Evolutionary conservation across 2,888 invertebrate species (phyloP), one percentile per base, ranked within the genome.

Genomic region (Achlya flavicornis): DNA sequence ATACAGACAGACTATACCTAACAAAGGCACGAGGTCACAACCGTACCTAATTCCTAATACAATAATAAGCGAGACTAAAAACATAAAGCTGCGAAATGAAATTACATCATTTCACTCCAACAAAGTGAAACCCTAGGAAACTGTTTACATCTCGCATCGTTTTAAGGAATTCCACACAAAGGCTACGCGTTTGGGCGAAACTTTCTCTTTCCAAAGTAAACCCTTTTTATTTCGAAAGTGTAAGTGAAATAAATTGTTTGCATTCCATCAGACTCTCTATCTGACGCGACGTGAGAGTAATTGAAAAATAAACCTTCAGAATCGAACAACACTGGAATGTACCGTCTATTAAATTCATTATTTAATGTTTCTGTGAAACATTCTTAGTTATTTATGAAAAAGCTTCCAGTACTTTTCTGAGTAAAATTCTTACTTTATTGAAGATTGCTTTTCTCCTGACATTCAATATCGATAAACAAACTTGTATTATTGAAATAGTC

Each of bases 241-340:
- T 81, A 85, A 75, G 46, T 83, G 79, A 85, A 85, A 87, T 83
- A 85, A 85, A 87, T 87, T 78, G 84, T 81, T 80, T 74, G 72
- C 81, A 75, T 85, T 81, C 79, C 78, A 76, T 82, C 80, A 80
- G 81, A 72, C 71, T 69, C 62, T 12, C 11, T 60, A 60, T 66
- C 66, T 73, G 69, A 68, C 66, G 61, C 64, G 76, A 74, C 79
- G 77, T 77, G 74, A 63, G 64, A 63, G 76, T 79, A 83, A 87
- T 85, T 85, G 83, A 75, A 82, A 83, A 83, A 76, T 84, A 78
- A 80, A 81, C 77, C 72, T 74, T 72, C 69, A 66, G 62, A 68
- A 61, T 60, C 16, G 43, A 65, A 60, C 63, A n/a, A 53, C 57
- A 35, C 19, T 57, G 16, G n/a, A 53, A 63, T 61, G 46, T 57